Conservation (phyloP, 2,113 vertebrate genomes). For the Tetrao urogallus region DNA sequence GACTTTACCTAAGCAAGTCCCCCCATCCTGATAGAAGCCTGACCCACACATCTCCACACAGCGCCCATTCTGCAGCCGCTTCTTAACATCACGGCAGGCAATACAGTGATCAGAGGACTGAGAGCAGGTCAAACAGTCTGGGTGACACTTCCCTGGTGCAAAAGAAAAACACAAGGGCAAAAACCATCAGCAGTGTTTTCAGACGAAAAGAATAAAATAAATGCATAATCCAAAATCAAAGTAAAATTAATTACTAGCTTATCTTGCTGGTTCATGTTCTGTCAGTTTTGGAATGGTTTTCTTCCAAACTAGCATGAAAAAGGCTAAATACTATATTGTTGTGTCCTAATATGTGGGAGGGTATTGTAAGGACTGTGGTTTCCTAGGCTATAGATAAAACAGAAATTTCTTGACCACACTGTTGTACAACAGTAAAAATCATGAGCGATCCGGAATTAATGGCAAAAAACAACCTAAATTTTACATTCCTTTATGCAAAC, state of each 20-base stretch:
- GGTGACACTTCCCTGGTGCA: constrained; percentile 77
- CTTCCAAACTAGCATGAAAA: background rate
- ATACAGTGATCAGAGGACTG: constrained; percentile 77
- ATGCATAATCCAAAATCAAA: rapidly evolving
- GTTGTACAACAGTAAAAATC: background rate
- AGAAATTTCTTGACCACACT: background rate
- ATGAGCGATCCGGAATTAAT: background rate
- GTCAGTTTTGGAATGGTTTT: background rate
- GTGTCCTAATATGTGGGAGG: background rate
- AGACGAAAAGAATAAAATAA: background rate
- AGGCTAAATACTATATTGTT: background rate
- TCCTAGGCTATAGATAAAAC: background rate
- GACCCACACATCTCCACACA: constrained; percentile 78
- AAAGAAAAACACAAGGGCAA: background rate
- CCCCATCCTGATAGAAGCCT: constrained; percentile 80
- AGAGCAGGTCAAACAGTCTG: constrained; percentile 85
- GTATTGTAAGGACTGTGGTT: background rate
- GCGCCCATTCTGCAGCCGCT: constrained; percentile 75
- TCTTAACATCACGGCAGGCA: constrained; percentile 77
- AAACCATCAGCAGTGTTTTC: background rate
- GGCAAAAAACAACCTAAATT: background rate
- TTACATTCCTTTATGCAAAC: background rate
- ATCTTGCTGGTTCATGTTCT: too few relatives aligned
- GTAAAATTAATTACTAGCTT: rapidly evolving
- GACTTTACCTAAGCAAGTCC: constrained; percentile 80